These are phyloP conservation scores for Neosilurus hyrtlii DNA, from an alignment of 2,797 vertebrate genomes.

Conservation along the genomic window DNA sequence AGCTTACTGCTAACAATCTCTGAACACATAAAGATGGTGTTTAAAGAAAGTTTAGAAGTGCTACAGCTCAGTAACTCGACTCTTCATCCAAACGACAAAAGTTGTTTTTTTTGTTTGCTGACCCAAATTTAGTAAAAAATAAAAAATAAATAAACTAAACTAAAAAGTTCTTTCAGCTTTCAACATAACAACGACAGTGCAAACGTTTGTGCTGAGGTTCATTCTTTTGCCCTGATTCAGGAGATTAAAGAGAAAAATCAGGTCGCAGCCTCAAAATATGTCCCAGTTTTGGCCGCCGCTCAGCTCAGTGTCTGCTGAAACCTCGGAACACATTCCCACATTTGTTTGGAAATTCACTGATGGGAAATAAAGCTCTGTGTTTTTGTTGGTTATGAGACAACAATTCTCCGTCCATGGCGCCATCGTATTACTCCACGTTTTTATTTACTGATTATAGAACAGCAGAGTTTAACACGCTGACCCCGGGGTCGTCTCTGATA, in stretches of 20 bases:
- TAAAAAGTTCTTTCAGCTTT: too few relatives aligned
- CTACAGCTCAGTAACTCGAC: background rate
- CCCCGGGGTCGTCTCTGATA: background rate
- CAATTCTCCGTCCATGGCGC: background rate
- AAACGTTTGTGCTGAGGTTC: background rate
- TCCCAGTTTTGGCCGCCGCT: background rate
- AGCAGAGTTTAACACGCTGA: background rate
- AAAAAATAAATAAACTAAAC: too few relatives aligned
- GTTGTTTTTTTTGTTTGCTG: background rate
- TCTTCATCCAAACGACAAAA: background rate
- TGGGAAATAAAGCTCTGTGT: background rate
- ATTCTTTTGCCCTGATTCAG: background rate
- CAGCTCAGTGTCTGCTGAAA: background rate
- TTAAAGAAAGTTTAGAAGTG: too few relatives aligned
- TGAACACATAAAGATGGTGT: background rate
- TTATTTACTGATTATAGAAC: background rate
- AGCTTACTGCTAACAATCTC: background rate
- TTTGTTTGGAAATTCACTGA: background rate
- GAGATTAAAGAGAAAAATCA: slow-evolving; percentile 16
- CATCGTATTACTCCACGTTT: too few relatives aligned
- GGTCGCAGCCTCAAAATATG: background rate
- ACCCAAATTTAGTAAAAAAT: background rate
- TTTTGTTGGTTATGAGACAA: background rate
- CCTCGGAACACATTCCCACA: slow-evolving; percentile 2
- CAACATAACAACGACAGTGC: too few relatives aligned